Base-by-base conservation (phyloP, 2,888 invertebrate species). In the Philaethria dido region DNA sequence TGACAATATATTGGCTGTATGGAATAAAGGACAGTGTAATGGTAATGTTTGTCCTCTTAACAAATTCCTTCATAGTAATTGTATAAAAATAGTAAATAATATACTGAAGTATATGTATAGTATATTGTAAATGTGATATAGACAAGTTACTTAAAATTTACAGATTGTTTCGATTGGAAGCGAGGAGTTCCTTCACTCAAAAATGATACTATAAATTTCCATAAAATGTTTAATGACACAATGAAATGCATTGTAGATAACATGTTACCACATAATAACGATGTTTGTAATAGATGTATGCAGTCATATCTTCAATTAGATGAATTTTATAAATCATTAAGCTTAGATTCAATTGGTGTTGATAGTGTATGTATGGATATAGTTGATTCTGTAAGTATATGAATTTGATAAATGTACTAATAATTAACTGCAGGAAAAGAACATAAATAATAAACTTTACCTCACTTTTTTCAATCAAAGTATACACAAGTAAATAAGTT, bases 341-440 rank as follows among this genome's bases (percentile, higher is more conserved):
- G 92, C 69, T 74, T 87, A 73, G 93, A 93, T 78, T 83, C 89
- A 64, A 93, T 94, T 77, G 94, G 94, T 68, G 92, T 93, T 64
- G 93, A 94, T 70, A 93, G 90, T 69, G 88, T 95, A 68, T 95
- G 95, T 75, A 94, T 95, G 94, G 95, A 95, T 80, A 92, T 95
- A 73, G 94, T 95, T 1, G 95, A 95, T 84, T 86, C 94, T 73
- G 95, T 95, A 85, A 90, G 92, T 87, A 69, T 50, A 18, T 52
- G 16, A n/a, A 9, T 16, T 33, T 52, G 16, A 39, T 4, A 39
- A 13, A 3, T 39, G 39, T 13, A 36, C 9, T 39, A 11, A 3
- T 1, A 39, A 39, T 39, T 13, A 39, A 39, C 39, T 39, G 33
- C 29, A 29, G 29, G 3, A 29, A 29, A n/a, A n/a, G n/a, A n/a